Percentiles rank a stretch among this genome's conserved stretches.
Conservation (phyloP, 2,888 invertebrate species). For the Philhelius pedissequus region DNA sequence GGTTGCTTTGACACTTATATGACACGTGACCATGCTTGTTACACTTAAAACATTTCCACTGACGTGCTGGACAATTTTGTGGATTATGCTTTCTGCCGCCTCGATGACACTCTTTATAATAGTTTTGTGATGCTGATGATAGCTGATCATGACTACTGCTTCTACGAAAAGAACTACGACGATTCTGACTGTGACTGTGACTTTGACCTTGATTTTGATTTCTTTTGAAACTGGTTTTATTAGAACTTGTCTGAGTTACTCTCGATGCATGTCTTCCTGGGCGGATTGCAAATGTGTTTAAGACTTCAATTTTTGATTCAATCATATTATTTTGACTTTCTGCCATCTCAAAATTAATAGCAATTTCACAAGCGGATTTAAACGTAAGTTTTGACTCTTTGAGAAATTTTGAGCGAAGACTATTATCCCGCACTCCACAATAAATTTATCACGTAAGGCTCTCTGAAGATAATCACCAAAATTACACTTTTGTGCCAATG, state of each 20-base stretch:
- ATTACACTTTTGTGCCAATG: constrained; percentile 21
- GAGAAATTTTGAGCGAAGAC: background rate
- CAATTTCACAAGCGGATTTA: background rate
- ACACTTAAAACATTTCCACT: constrained; percentile 14
- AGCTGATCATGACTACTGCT: background rate
- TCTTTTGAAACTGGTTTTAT: background rate
- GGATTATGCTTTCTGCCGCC: constrained; percentile 7
- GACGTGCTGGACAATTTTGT: constrained; percentile 15
- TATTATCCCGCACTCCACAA: background rate
- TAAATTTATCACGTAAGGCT: constrained; percentile 4
- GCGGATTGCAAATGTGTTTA: constrained; percentile 6
- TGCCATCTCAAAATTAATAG: constrained; percentile 8
- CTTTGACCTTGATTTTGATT: background rate
- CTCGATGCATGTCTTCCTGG: background rate
- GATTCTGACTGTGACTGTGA: background rate
- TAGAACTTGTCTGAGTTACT: background rate
- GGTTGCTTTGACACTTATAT: background rate
- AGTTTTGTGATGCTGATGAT: background rate
- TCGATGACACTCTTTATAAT: constrained; percentile 10
- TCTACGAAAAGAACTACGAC: background rate
- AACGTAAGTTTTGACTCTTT: background rate
- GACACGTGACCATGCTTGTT: constrained; percentile 29
- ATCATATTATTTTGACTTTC: constrained; percentile 4
- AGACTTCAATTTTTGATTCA: background rate
- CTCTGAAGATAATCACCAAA: background rate